phyloP scores from a whole-genome alignment of 2,888 invertebrate species.

The Caenorhabditis becei region DNA sequence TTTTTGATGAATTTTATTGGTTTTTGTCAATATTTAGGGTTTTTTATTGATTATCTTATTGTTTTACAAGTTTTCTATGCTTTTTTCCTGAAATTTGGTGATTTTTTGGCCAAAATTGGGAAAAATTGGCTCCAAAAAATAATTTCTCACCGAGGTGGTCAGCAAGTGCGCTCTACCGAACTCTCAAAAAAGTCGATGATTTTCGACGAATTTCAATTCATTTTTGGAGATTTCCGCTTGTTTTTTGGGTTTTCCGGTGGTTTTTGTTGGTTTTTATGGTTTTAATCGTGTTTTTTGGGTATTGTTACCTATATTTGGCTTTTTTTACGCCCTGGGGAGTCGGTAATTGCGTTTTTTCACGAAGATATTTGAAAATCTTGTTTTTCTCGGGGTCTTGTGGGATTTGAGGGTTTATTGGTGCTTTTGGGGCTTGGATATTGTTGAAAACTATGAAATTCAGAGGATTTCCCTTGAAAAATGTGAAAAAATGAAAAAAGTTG shows the following conservation, averaged over 20 bases:
- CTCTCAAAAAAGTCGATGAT: neutral
- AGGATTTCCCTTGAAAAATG: neutral
- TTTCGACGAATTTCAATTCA: slow-evolving; percentile 21
- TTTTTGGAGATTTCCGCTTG: slow-evolving; percentile 3
- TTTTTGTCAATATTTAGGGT: slow-evolving; percentile 4
- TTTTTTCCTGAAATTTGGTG: neutral
- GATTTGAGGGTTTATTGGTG: neutral
- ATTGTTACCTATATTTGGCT: neutral
- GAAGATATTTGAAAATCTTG: neutral
- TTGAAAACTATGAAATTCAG: neutral
- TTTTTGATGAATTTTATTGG: neutral
- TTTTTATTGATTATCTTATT: slow-evolving; percentile 1
- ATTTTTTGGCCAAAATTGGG: neutral
- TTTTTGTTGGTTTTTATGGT: too few species aligned
- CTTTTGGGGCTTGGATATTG: too few species aligned
- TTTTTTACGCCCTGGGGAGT: neutral
- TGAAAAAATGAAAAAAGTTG: neutral
- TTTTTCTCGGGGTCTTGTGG: neutral
- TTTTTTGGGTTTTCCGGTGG: neutral
- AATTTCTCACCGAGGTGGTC: neutral
- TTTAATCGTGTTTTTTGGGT: neutral
- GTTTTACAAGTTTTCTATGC: neutral
- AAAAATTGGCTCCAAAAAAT: neutral
- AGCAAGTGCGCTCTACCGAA: slow-evolving; percentile 35
- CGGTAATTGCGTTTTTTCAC: too few species aligned